A percentile compares a stretch with the other conserved stretches of the same genome.
Conservation (phyloP, 2,797 vertebrate species). For the Acropternis orthonyx region DNA sequence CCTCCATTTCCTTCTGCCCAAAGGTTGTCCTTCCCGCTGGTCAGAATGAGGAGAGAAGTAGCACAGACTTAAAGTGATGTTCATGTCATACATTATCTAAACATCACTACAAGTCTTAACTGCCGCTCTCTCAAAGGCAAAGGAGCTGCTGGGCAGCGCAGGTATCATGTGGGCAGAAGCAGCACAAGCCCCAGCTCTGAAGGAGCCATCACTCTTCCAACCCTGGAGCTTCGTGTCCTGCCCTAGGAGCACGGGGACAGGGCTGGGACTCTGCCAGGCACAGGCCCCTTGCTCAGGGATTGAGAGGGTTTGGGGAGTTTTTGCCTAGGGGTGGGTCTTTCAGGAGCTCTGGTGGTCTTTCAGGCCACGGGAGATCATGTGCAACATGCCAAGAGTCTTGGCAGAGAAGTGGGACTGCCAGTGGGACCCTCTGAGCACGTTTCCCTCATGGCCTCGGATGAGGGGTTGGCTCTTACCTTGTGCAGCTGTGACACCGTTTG, state of each 20-base stretch:
- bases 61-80: conserved; percentile 99
- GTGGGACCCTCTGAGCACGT: not conserved
- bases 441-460: not conserved
- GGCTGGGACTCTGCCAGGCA: not conserved
- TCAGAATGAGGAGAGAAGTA: conserved; percentile 82
- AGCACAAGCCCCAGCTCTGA: not conserved
- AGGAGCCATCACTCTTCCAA: not conserved
- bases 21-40: conserved; percentile 59
- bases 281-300: not conserved
- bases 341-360: not conserved
- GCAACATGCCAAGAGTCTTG: not conserved
- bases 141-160: conserved; percentile 7
- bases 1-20: conserved; percentile 66
- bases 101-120: conserved; percentile 99
- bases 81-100: conserved; percentile 96
- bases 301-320: not conserved
- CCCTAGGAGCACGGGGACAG: not conserved
- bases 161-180: not conserved
- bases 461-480: conserved; percentile 80
- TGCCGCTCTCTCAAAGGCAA: conserved; percentile 78
- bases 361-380: not conserved
- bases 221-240: not conserved
- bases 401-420: not conserved
- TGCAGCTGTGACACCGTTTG: conserved; percentile 93
- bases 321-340: not conserved